A percentile compares a stretch with the other conserved stretches of the same genome.
Evolutionary conservation across 37 sponge, comb jelly and placozoan species (phyloP).

Genomic region (Oopsacas minuta): DNA sequence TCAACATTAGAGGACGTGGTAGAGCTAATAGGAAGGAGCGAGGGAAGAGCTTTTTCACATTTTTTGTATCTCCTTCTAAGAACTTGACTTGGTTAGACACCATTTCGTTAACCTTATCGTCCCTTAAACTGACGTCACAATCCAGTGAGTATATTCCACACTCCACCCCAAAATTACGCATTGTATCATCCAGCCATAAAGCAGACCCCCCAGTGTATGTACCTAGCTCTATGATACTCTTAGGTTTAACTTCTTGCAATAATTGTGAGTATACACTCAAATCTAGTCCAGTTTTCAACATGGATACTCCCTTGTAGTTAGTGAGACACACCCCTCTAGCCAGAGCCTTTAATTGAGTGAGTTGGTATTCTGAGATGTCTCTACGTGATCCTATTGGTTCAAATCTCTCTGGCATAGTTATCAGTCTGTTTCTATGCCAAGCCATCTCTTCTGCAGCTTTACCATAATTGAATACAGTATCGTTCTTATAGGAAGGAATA

Average conservation of each 20-base stretch:
- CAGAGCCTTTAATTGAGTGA: not conserved
- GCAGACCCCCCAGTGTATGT: conserved; percentile 21
- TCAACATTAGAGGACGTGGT: conserved; percentile 2
- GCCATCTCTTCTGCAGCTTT: not conserved
- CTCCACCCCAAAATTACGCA: not conserved
- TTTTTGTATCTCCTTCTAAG: not conserved
- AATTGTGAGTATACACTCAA: not conserved
- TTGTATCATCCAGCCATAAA: conserved; percentile 22
- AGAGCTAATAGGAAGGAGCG: not conserved
- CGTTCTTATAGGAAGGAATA: not conserved
- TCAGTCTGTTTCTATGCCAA: not conserved
- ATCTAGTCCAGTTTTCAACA: conserved; percentile 17
- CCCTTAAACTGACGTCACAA: not conserved
- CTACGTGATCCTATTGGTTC: not conserved
- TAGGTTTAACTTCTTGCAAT: not conserved
- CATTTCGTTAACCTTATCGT: conserved; percentile 2
- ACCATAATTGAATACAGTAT: not conserved
- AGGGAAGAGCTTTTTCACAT: conserved; percentile 18
- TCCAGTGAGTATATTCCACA: conserved; percentile 14
- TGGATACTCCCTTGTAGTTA: not conserved
- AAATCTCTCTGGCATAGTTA: not conserved
- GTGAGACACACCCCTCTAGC: not conserved
- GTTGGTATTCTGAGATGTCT: not conserved
- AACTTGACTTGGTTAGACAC: not conserved
- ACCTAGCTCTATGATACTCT: conserved; percentile 23